Base-by-base conservation (phyloP, 2,888 invertebrate species). In the Leptinotarsa rubiginosa region DNA sequence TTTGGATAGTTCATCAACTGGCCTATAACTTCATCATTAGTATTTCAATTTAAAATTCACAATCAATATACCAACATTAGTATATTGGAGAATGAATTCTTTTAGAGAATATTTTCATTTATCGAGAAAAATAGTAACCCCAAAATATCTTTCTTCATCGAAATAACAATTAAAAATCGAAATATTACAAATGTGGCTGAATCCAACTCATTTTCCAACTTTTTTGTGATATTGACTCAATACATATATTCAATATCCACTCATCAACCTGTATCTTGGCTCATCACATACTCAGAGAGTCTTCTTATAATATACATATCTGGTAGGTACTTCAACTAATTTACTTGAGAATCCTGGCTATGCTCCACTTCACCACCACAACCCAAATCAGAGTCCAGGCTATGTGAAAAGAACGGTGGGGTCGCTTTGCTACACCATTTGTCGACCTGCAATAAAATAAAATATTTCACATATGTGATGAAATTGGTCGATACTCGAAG, bases 341-440 rank as follows among this genome's bases (percentile, higher is more conserved):
- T 25, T 62, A 62, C 62, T 62, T 62, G 62, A 62, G 31, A 7
- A 62, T 41, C 25, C 62, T 62, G 7, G 62, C 41, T 41, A 54
- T 18, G 47, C 59, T 59, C 70, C 71, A 71, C 47, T 74, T 74
- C 31, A 74, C 71, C 16, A 74, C 71, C 10, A 74, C 25, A 16
- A 70, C 54, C 70, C 70, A 71, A 54, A 74, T 47, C 15, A 74
- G 47, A 10, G 68, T 47, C 70, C 74, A 74, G 15, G 70, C 74
- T 74, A 74, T 74, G 74, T 74, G 74, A 20, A 74, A 68, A 12
- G 67, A 59, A n/a, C 68, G 74, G n/a, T 54, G 47, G 0, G 31
- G 54, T 47, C 47, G 54, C 2, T 47, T 47, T 4, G 71, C 22
- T 22, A 31, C 47, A n/a, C 71, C 71, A 50, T 31, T 47, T 18